These are phyloP conservation scores for Eubasilissa regina DNA, from an alignment of 1,140 invertebrate species.

Conservation along the genomic window DNA sequence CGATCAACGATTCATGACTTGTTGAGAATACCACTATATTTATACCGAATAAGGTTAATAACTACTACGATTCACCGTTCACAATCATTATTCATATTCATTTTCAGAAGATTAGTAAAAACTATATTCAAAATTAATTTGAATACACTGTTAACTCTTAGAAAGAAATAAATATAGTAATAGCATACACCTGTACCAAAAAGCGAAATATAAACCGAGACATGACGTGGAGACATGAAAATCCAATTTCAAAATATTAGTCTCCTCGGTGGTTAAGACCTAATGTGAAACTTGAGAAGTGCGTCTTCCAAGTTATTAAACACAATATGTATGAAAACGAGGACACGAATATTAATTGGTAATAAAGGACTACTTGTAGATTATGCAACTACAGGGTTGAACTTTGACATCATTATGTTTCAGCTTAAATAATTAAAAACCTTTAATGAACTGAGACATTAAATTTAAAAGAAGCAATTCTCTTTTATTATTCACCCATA, in stretches of 20 bases:
- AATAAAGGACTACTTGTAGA: background rate
- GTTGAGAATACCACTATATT: no score
- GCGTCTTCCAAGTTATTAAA: constrained; percentile 13
- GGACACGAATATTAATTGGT: constrained; percentile 29
- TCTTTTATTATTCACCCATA: no score
- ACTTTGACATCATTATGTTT: no score
- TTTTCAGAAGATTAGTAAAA: no score
- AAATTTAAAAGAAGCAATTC: no score
- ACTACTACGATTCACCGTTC: no score
- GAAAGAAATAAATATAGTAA: background rate
- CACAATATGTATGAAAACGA: constrained; percentile 32
- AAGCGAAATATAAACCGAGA: background rate
- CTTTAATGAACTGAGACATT: no score
- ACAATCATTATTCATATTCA: no score
- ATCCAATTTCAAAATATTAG: background rate
- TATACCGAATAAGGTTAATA: no score
- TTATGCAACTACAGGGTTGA: background rate
- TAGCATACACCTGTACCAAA: background rate
- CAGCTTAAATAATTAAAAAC: no score
- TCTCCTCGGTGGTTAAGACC: background rate
- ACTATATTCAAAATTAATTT: no score
- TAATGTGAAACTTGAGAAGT: background rate
- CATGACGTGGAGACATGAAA: constrained; percentile 6
- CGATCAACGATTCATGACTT: no score
- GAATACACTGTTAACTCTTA: background rate